These are phyloP conservation scores for Tapirus terrestris DNA, from an alignment of 2,113 vertebrate genomes.

Conservation along the genomic window DNA sequence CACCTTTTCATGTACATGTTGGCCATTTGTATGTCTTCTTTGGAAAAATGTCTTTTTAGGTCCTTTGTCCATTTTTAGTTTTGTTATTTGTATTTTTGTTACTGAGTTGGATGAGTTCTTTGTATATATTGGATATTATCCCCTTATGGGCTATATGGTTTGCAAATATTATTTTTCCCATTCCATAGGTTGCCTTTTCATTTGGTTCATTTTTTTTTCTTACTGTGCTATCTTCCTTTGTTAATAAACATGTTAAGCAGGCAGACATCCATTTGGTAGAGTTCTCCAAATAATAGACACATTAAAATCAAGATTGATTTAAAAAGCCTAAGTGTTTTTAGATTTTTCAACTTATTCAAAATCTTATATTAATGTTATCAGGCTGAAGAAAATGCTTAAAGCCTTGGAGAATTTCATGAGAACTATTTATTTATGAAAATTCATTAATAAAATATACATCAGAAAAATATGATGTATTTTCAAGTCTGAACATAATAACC, in stretches of 20 bases:
- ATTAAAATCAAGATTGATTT: not conserved
- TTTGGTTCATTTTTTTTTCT: not conserved
- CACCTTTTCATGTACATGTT: not conserved
- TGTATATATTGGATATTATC: not conserved
- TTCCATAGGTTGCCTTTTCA: not conserved
- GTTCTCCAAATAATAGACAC: not conserved
- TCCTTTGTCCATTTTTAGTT: not conserved
- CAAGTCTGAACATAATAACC: not conserved
- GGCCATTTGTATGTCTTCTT: not conserved
- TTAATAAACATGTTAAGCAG: not conserved
- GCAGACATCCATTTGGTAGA: not conserved
- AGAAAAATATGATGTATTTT: constrained; percentile 9
- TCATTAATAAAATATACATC: not conserved
- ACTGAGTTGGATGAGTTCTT: not conserved
- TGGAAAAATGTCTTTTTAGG: not conserved
- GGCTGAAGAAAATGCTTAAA: constrained; percentile 1
- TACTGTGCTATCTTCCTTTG: not conserved
- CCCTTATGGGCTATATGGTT: not conserved
- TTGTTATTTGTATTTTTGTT: not conserved
- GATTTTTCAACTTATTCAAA: not conserved
- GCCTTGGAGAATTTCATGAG: not conserved
- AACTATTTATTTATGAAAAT: constrained; percentile 13
- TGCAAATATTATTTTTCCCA: not conserved
- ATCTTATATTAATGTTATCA: not conserved
- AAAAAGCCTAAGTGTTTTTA: not conserved